Evolutionary conservation across 2,888 invertebrate genomes (phyloP).

Genomic region (Cryptus armator): DNA sequence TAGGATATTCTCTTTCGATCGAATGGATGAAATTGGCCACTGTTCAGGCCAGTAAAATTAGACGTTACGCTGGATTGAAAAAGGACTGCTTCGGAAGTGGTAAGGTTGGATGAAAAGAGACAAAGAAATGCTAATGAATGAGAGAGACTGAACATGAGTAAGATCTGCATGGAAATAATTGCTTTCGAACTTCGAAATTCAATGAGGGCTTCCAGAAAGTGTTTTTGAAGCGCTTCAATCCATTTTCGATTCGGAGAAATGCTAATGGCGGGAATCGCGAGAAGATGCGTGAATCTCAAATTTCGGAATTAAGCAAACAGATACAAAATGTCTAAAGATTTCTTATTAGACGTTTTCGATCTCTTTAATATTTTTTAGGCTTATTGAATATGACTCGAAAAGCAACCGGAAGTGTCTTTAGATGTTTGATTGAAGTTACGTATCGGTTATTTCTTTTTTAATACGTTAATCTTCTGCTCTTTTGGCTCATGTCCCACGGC

Average conservation of each 20-base stretch:
- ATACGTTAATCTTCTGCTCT: not conserved
- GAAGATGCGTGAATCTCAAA: not conserved
- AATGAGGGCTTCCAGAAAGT: too few relatives aligned
- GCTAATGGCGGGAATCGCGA: not conserved
- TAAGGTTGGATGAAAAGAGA: not conserved
- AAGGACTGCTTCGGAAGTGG: not conserved
- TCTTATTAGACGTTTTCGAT: not conserved
- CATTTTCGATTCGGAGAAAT: too few relatives aligned
- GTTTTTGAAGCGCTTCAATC: too few relatives aligned
- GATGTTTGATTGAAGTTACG: not conserved
- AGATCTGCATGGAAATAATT: too few relatives aligned
- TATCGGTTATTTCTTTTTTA: not conserved
- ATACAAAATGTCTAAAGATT: not conserved
- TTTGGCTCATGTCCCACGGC: not conserved
- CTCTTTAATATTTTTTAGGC: not conserved
- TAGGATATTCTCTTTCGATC: conserved; percentile 1
- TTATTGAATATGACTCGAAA: not conserved
- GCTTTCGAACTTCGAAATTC: too few relatives aligned
- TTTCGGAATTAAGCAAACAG: not conserved
- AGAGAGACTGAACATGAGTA: too few relatives aligned
- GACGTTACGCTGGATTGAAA: not conserved
- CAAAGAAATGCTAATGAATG: not conserved
- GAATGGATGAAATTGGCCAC: not conserved
- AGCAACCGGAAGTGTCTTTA: not conserved
- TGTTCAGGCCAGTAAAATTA: not conserved